Base-by-base conservation (phyloP, 2,888 invertebrate species). In the Drosophila merina region DNA sequence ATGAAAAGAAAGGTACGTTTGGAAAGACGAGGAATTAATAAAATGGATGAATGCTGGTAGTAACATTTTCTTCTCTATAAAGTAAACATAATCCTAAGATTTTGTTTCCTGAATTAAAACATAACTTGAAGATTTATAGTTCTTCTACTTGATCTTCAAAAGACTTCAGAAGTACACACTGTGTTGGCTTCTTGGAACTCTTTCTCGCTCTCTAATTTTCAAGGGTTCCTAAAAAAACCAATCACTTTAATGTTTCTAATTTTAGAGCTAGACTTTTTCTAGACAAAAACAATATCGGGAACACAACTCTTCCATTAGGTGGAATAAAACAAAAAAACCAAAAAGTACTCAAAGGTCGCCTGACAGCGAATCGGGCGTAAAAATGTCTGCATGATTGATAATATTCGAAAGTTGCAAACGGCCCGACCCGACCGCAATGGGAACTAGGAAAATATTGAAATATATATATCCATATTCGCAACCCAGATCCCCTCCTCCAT, bases 301-400 rank as follows among this genome's bases (percentile, higher is more conserved):
- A 68, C 68, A 68, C 47, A 71, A 52, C 72, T 68, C 45, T n/a
- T 25, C 51, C 72, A 68, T 68, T 68, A 68, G 25, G 49, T 50
- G 52, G 36, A 1, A 20, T 20, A 20, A 20, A 38, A 2, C n/a
- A 2, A 30, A 20, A 28, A 40, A 52, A 40, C 9, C 12, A 48
- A 12, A 36, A 49, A 57, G 28, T 36, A 30, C 57, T 44, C 36
- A 12, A 47, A 57, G 47, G 57, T 57, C 59, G 28, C 57, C 28
- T 30, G 45, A 45, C 57, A 57, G 57, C 57, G 36, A 56, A 44
- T 44, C 66, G 66, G 70, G 42, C 57, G 54, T 72, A 31, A 54
- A 72, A 72, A 69, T 72, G 64, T 63, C 54, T 63, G 71, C 62
- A 69, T 84, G 88, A 84, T 84, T 84, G 88, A 84, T 84, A 84